Percentiles rank a stretch among this genome's conserved stretches.
Evolutionary conservation across 2,113 vertebrate genomes (phyloP).

Genomic region (Petrocephalus microphthalmus): DNA sequence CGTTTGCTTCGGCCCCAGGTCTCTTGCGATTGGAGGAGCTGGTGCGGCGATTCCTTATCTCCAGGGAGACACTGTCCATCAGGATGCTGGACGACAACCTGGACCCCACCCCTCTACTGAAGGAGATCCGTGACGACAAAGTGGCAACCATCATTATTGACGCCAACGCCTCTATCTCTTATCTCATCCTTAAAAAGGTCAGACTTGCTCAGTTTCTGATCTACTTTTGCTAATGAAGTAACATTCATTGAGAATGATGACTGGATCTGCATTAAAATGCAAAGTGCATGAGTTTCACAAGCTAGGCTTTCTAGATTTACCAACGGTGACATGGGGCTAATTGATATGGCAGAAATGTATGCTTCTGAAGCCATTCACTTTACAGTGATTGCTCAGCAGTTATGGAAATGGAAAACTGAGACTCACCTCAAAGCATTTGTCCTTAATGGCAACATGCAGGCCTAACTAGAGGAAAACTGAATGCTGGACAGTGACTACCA

Average conservation of each 20-base stretch:
- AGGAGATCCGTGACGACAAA: slow-evolving; percentile 86
- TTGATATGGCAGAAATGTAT: neutral
- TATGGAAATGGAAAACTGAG: neutral
- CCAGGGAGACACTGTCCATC: slow-evolving; percentile 77
- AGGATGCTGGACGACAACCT: slow-evolving; percentile 76
- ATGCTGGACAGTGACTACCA: neutral
- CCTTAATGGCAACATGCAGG: neutral
- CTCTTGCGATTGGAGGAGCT: slow-evolving; percentile 80
- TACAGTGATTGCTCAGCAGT: neutral
- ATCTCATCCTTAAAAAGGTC: slow-evolving; percentile 81
- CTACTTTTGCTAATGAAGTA: slow-evolving; percentile 2
- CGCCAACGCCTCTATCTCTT: slow-evolving; percentile 77
- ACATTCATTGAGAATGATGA: neutral
- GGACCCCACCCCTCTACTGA: slow-evolving; percentile 77
- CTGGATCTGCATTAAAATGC: neutral
- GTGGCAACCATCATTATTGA: slow-evolving; percentile 85
- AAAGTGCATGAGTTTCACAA: too few relatives aligned
- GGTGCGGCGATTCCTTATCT: slow-evolving; percentile 79
- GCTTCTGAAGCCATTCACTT: neutral
- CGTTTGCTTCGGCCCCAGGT: slow-evolving; percentile 53
- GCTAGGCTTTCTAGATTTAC: neutral
- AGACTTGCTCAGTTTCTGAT: slow-evolving; percentile 7
- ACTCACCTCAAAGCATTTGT: neutral
- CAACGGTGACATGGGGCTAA: neutral
- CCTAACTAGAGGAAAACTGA: neutral